Evolutionary conservation across 2,797 vertebrate genomes (phyloP), one percentile per base, ranked within the genome.

Genomic region (Bradypus variegatus): DNA sequence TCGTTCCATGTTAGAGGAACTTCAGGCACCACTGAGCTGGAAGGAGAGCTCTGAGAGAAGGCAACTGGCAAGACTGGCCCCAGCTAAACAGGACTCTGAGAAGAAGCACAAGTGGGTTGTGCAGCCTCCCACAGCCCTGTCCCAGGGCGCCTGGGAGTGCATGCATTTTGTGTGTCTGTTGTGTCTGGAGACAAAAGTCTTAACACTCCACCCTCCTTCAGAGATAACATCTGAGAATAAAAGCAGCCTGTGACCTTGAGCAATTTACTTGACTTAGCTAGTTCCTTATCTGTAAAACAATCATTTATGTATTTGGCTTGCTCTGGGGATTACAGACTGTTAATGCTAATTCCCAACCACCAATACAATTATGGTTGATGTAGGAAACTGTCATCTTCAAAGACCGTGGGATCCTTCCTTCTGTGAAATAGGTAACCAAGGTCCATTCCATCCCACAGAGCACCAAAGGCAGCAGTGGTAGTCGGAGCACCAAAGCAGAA

Each of bases 251-350:
- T 36, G 33, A 86, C 36, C 55, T 84, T 84, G 75, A 80, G n/a
- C 58, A 73, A 72, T 36, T 62, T 65, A 55, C 45, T 80, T 78
- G 53, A 67, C 33, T 76, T 90, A 48, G 73, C 33, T 14, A 33
- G 79, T 91, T 91, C 55, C n/a, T 75, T 25, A 82, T 58, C 55
- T 91, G 25, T 8, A 90, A 94, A 86, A 48, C 36, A 72, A 80
- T 77, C 79, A 23, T 16, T 50, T 12, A 65, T 50, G 16, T 21
- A 82, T 67, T 53, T 55, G 62, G 31, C 67, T 73, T 90, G 8
- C n/a, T 67, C 8, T 65, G 60, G 93, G 36, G 29, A 69, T 58
- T 50, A 75, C 48, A 82, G 4, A 88, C 33, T 48, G 82, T 67
- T 80, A 13, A 15, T n/a, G 5, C 31, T 38, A 38, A 33, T 64